Evolutionary conservation across 2,888 invertebrate species (phyloP).

Genomic region (Lacanobia oleracea): DNA sequence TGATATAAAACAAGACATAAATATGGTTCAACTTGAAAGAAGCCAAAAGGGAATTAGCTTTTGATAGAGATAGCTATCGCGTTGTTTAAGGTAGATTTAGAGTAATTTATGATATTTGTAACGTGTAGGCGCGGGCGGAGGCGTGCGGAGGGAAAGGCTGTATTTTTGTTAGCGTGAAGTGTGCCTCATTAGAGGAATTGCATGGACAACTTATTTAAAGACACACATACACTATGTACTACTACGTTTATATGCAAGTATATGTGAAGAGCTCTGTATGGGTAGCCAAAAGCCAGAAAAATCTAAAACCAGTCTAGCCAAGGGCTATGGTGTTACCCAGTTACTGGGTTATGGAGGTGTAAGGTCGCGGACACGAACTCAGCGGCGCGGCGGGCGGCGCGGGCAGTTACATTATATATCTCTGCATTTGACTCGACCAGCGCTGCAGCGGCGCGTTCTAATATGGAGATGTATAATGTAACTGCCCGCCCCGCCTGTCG

Average conservation of each 20-base stretch:
- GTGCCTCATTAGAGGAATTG: conserved; percentile 84
- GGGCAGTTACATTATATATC: no score
- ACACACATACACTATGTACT: neutral
- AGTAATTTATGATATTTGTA: conserved; percentile 67
- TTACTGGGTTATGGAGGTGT: no score
- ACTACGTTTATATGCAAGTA: neutral
- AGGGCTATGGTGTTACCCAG: no score
- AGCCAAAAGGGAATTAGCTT: conserved; percentile 89
- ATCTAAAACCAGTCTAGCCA: no score
- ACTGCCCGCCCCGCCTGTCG: no score
- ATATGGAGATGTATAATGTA: no score
- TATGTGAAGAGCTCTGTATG: no score
- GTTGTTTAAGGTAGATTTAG: conserved; percentile 68
- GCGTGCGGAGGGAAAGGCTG: conserved; percentile 76
- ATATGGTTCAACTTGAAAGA: conserved; percentile 90
- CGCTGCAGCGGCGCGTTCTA: no score
- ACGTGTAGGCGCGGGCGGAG: conserved; percentile 50
- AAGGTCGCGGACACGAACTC: no score
- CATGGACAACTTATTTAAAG: conserved; percentile 65
- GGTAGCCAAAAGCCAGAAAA: no score
- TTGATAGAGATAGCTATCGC: conserved; percentile 73
- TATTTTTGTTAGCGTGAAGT: conserved; percentile 84
- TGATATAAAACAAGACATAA: conserved; percentile 87
- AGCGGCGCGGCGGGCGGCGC: no score
- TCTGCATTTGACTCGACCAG: no score